Percentiles rank a stretch among this genome's conserved stretches.
These are phyloP conservation scores for Anthoscopus minutus DNA, from an alignment of 2,113 vertebrate genomes.

Conservation along the genomic window DNA sequence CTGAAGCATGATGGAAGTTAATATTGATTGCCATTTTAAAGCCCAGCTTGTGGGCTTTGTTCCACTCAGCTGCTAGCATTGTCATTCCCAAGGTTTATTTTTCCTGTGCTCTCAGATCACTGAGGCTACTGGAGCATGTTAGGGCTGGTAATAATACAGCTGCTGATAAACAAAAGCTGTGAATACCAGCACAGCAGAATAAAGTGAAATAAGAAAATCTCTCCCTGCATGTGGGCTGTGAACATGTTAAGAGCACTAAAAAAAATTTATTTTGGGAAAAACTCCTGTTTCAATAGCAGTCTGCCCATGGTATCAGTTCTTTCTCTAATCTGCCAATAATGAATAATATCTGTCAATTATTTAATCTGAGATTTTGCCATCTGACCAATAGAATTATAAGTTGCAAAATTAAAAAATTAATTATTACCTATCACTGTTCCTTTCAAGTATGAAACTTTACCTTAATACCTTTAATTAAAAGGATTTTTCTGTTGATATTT, in stretches of 20 bases:
- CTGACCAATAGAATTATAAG: not conserved
- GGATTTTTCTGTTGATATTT: not conserved
- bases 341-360: not conserved
- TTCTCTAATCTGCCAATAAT: not conserved
- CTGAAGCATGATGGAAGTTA: not conserved
- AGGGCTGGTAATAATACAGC: not conserved
- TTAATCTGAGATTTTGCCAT: not conserved
- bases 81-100: constrained; percentile 28
- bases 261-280: not conserved
- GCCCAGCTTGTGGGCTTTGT: not conserved
- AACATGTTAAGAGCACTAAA: not conserved
- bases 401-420: not conserved
- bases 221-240: not conserved
- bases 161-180: constrained; percentile 39
- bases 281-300: not conserved
- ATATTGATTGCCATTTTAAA: constrained; percentile 50
- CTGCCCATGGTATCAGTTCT: not conserved
- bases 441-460: not conserved
- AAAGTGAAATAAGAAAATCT: not conserved
- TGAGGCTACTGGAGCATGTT: constrained; percentile 4
- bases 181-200: not conserved
- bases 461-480: not conserved
- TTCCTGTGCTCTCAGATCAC: not conserved
- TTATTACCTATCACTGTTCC: not conserved
- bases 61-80: constrained; percentile 9